These are phyloP conservation scores for Stigmatopora nigra DNA, from an alignment of 2,113 vertebrate genomes.

Conservation along the genomic window DNA sequence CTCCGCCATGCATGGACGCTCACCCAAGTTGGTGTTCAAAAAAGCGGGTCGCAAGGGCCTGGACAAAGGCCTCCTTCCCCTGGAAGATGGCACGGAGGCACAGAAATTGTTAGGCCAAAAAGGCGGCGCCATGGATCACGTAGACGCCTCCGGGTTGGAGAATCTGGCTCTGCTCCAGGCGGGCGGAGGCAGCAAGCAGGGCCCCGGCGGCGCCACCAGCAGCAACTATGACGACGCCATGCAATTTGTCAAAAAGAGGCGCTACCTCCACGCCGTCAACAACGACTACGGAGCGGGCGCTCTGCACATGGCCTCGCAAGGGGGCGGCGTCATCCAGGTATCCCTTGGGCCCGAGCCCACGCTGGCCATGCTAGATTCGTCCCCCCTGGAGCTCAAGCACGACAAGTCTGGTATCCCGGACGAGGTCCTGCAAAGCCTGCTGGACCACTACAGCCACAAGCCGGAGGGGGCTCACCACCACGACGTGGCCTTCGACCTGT, in stretches of 20 bases:
- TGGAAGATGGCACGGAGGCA: slow-evolving; percentile 69
- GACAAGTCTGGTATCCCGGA: slow-evolving; percentile 98
- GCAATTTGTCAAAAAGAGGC: slow-evolving; percentile 98
- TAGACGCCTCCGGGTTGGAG: slow-evolving; percentile 73
- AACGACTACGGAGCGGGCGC: slow-evolving; percentile 85
- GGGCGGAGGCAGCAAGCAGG: slow-evolving; percentile 77
- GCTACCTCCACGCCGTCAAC: slow-evolving; percentile 89
- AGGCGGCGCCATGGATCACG: slow-evolving; percentile 75
- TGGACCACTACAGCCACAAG: slow-evolving; percentile 96
- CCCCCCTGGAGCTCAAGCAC: slow-evolving; percentile 88
- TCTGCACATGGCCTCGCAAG: slow-evolving; percentile 84
- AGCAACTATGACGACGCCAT: slow-evolving; percentile 98
- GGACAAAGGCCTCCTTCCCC: slow-evolving; percentile 82
- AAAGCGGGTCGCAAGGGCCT: slow-evolving; percentile 82
- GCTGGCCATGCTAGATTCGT: slow-evolving; percentile 85
- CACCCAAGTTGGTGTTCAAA: slow-evolving; percentile 89
- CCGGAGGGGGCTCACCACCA: slow-evolving; percentile 83
- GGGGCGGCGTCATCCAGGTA: slow-evolving; percentile 86
- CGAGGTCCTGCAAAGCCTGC: slow-evolving; percentile 94
- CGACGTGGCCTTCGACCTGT: slow-evolving; percentile 88
- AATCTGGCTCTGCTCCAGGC: slow-evolving; percentile 82
- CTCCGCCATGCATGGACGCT: slow-evolving; percentile 77
- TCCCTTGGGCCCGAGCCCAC: slow-evolving; percentile 86
- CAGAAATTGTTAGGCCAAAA: slow-evolving; percentile 86
- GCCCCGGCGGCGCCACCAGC: slow-evolving; percentile 71